Evolutionary conservation across 2,113 vertebrate genomes (phyloP), one percentile per base, ranked within the genome.

Genomic region (Pelecanus crispus): DNA sequence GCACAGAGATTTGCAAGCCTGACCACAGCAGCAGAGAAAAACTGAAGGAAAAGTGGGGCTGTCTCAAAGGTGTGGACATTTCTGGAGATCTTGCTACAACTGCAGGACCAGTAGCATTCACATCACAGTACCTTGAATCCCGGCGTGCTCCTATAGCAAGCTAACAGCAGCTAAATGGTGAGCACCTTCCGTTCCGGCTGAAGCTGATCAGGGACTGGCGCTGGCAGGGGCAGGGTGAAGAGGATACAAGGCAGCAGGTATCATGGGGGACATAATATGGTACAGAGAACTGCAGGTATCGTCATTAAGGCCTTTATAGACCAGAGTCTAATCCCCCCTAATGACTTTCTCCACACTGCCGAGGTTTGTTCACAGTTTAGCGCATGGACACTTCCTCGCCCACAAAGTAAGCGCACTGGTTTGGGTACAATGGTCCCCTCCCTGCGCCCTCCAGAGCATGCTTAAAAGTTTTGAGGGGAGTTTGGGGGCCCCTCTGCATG

Each of bases 61-160:
- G 20, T 34, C 78, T 81, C 13, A 56, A 84, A 81, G 29, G 40
- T 18, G 28, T 11, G 13, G 32, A 62, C 8, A 8, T 21, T 75
- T 82, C 32, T 50, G 52, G 50, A 63, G 31, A 32, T 70, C n/a
- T 36, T 50, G 38, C 22, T 17, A 13, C n/a, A 85, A 40, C 1
- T 66, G 56, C 38, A 67, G 65, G 31, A 71, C 14, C 65, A 28
- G 45, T 10, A 31, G 31, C 26, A 31, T 34, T 84, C 36, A 28
- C 21, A 62, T 50, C 17, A 21, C 8, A 20, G 49, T 25, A 49
- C 49, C 10, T 12, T 49, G 36, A 77, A 66, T 58, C 29, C 36
- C 0, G 0, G 7, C 0, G 1, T 42, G 24, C 2, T 66, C 50
- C 36, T 65, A 21, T 5, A 52, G 25, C 1, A 3, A 70, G 25